A percentile compares a stretch with the other conserved stretches of the same genome.
Evolutionary conservation across 2,113 vertebrate genomes (phyloP).

Genomic region (Proterorhinus semilunaris): DNA sequence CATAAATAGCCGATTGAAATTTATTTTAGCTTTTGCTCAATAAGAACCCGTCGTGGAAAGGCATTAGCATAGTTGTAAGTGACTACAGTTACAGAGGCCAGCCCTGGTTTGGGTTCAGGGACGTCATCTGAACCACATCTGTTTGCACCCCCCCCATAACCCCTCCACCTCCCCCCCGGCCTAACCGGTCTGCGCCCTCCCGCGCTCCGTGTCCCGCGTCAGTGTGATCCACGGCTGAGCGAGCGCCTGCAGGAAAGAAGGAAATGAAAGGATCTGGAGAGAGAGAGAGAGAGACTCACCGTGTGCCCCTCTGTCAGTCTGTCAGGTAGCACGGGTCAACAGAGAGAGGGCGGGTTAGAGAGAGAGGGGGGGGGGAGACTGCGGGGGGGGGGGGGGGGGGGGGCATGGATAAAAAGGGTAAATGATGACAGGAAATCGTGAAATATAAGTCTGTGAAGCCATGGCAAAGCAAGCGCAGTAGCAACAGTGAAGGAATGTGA

Average conservation of each 20-base stretch:
- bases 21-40: no score
- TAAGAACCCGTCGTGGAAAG: background rate
- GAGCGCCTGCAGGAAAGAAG: constrained; percentile 68
- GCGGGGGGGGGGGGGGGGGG: constrained; percentile 30
- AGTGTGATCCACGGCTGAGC: constrained; percentile 58
- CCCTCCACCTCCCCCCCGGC: background rate
- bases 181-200: constrained; percentile 9
- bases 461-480: no score
- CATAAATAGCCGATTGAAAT: no score
- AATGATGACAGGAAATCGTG: background rate
- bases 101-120: constrained; percentile 33
- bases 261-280: constrained; percentile 66
- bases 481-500: no score
- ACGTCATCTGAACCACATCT: constrained; percentile 53
- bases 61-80: constrained; percentile 22
- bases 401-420: constrained; percentile 34
- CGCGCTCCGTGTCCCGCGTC: constrained; percentile 9
- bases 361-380: constrained; percentile 36
- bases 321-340: constrained; percentile 44
- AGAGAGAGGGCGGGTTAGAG: constrained; percentile 26
- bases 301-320: constrained; percentile 45
- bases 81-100: constrained; percentile 24
- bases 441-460: no score
- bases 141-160: background rate
- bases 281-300: constrained; percentile 50